phyloP scores from a whole-genome alignment of 2,888 invertebrate genomes.

The Dione juno region DNA sequence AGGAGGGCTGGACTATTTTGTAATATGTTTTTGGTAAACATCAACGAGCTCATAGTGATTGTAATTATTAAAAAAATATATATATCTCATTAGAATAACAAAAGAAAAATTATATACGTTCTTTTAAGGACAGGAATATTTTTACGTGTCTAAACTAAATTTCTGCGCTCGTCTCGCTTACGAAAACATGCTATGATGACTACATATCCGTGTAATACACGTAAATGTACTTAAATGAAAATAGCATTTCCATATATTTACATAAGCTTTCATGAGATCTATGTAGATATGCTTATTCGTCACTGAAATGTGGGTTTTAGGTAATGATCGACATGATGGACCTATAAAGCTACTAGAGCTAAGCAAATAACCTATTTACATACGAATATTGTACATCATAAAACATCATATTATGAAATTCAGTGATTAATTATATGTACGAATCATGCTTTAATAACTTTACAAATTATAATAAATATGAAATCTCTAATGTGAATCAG shows the following conservation, averaged over 20 bases:
- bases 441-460: background rate
- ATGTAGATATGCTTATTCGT: conserved; percentile 11
- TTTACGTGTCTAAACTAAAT: background rate
- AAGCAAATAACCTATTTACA: conserved; percentile 20
- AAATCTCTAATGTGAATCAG: background rate
- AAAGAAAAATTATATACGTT: too few species aligned
- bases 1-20: background rate
- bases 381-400: background rate
- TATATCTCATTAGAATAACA: background rate
- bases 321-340: conserved; percentile 19
- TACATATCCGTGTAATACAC: conserved; percentile 11
- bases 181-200: conserved; percentile 10
- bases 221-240: conserved; percentile 11
- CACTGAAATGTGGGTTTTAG: conserved; percentile 14
- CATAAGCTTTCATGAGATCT: conserved; percentile 19
- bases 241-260: conserved; percentile 19
- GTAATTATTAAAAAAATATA: background rate
- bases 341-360: conserved; percentile 8
- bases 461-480: conserved; percentile 1
- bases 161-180: conserved; percentile 4
- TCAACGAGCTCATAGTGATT: background rate
- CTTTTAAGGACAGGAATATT: background rate
- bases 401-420: background rate
- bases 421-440: background rate
- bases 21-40: too few species aligned